A percentile compares a stretch with the other conserved stretches of the same genome.
These are phyloP conservation scores for Anhinga rufa DNA, from an alignment of 2,113 vertebrate genomes.

Conservation along the genomic window DNA sequence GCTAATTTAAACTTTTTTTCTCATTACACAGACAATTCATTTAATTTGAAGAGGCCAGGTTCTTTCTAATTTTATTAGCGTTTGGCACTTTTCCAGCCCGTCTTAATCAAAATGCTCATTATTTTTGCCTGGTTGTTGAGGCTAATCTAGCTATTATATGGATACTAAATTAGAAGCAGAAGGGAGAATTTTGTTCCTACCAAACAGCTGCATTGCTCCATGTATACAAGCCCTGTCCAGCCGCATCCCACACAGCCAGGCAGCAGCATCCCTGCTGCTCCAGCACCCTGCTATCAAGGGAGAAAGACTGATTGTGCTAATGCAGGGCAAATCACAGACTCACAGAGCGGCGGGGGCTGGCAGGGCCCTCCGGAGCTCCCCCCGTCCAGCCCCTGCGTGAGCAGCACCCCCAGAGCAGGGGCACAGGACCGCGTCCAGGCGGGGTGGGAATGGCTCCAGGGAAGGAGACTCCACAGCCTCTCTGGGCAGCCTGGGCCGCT, in stretches of 20 bases:
- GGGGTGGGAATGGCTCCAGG: no score
- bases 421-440: no score
- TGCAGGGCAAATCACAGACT: background rate
- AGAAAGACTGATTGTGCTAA: background rate
- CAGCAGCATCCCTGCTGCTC: background rate
- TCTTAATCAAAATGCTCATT: constrained; percentile 62
- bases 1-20: constrained; percentile 47
- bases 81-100: constrained; percentile 51
- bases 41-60: constrained; percentile 43
- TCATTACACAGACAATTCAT: constrained; percentile 51
- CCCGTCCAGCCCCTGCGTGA: no score
- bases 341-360: no score
- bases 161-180: constrained; percentile 29
- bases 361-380: no score
- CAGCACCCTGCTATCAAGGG: background rate
- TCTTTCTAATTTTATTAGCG: constrained; percentile 50
- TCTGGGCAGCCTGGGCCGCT: no score
- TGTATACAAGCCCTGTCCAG: background rate
- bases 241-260: background rate
- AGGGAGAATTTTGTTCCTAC: background rate
- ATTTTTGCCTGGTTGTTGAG: constrained; percentile 51
- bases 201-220: background rate
- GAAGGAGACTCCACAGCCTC: no score
- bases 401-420: no score
- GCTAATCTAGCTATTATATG: constrained; percentile 34